Conservation (phyloP, 2,888 invertebrate species). For the Epirrhoe alternata region DNA sequence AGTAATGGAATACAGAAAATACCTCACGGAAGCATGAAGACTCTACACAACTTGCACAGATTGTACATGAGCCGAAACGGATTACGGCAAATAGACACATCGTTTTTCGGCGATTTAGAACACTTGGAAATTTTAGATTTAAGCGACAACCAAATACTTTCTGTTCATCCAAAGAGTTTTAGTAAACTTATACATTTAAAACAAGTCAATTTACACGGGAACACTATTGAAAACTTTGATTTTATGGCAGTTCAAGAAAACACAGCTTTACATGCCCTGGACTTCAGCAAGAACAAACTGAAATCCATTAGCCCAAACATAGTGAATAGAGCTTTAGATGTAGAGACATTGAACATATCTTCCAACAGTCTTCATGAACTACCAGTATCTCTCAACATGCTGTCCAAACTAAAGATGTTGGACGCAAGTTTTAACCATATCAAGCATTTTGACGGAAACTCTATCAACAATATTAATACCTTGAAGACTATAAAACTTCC, state of each 20-base stretch:
- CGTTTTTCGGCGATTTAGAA: conserved; percentile 88
- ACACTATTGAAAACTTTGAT: conserved; percentile 89
- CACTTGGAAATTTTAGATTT: conserved; percentile 90
- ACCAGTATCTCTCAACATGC: conserved; percentile 88
- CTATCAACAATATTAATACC: conserved; percentile 88
- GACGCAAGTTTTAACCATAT: conserved; percentile 93
- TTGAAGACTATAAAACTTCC: conserved; percentile 90
- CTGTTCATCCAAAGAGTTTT: conserved; percentile 88
- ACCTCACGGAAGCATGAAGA: conserved; percentile 86
- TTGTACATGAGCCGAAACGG: conserved; percentile 91
- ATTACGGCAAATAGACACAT: conserved; percentile 88
- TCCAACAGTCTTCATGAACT: conserved; percentile 90
- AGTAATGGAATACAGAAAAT: conserved; percentile 90
- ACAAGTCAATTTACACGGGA: conserved; percentile 90
- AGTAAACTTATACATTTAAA: conserved; percentile 86
- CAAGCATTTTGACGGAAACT: conserved; percentile 87
- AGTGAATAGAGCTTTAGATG: conserved; percentile 86
- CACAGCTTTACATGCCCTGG: conserved; percentile 86
- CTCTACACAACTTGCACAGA: conserved; percentile 87
- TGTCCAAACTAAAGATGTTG: conserved; percentile 88
- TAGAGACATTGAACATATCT: conserved; percentile 91
- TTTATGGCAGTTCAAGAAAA: conserved; percentile 89
- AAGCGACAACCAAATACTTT: conserved; percentile 89
- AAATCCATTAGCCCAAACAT: conserved; percentile 87
- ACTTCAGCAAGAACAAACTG: conserved; percentile 91